Evolutionary conservation across 2,888 invertebrate genomes (phyloP), one percentile per base, ranked within the genome.

Genomic region (Ichneumoninae sp.): DNA sequence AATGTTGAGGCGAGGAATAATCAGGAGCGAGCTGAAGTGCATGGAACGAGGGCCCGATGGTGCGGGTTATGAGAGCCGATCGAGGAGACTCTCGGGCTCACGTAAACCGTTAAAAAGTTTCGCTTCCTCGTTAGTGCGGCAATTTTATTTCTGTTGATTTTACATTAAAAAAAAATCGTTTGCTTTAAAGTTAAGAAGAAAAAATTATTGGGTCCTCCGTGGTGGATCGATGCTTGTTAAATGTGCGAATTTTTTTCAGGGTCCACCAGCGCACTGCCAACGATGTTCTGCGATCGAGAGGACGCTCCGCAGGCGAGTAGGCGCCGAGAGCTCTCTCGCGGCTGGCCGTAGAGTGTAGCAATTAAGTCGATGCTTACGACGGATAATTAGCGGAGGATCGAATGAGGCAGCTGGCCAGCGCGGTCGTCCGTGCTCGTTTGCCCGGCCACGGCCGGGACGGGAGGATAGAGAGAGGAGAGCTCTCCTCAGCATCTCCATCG

Each of bases 341-440:
- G 65, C 75, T 68, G 13, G n/a, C 63, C 26, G 57, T 70, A 90
- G 89, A 89, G 88, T 88, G 78, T 85, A 91, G 91, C 93, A 93
- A 93, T 93, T 93, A 93, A 92, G 90, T 88, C 89, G 89, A 88
- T 91, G 90, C 91, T 93, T 91, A 91, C 91, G 92, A 92, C 86
- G 82, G 92, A 91, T 93, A 93, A 93, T 93, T 93, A 93, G 92
- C 89, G 87, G 87, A 89, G 91, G 91, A 91, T 91, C 90, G 92
- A 92, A 92, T 88, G 87, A 91, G 91, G 91, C 93, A 93, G 92
- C 91, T 93, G 93, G 93, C 73, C 89, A 89, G 91, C 92, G 91
- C 82, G 89, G 87, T 89, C 68, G 36, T 22, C 68, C 63, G 65
- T 19, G 52, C 78, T 82, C 70, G 57, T 83, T 76, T 47, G 36